Evolutionary conservation across 2,797 vertebrate genomes (phyloP), one percentile per base, ranked within the genome.

Genomic region (Graptemys geographica): DNA sequence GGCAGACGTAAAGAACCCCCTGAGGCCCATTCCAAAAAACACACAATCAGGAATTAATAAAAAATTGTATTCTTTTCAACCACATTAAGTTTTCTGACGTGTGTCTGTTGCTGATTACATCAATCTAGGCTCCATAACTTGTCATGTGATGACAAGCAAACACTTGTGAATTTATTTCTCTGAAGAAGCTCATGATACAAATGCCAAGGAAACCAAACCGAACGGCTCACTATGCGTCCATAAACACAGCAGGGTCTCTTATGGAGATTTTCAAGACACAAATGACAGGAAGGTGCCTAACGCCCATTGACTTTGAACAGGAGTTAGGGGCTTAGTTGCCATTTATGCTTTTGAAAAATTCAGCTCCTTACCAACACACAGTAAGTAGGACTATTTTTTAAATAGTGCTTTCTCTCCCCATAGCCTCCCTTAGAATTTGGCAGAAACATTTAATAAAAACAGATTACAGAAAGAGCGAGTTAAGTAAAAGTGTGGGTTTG

Each of bases 121-220:
- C 96, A 96, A 87, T 53, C 81, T 81, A 4, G 37, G 93, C 94
- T 89, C 88, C 87, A 4, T 11, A 85, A 86, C 90, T 49, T 55
- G 31, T 86, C 88, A 90, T 84, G 90, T 83, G 97, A 86, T 95
- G 95, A 97, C 79, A 89, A 86, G 82, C 78, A 85, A 96, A 91
- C 94, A 89, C 96, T 95, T 78, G 95, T 85, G 95, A 95, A 96
- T 95, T 97, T 96, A 97, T 96, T 95, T 47, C 97, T 88, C 92
- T 31, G 79, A 91, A 97, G 94, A 87, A 93, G 90, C 82, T 83
- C 44, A 52, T 0, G 7, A 96, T 84, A 41, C 88, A 93, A 95
- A 96, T 19, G 95, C 90, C 96, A 93, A 83, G 81, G 93, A 93
- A 94, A 91, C 93, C 86, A 84, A 95, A 89, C 31, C 92, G 76